Evolutionary conservation across 1,140 invertebrate species (phyloP).

Genomic region (Lasioglossum albipes): DNA sequence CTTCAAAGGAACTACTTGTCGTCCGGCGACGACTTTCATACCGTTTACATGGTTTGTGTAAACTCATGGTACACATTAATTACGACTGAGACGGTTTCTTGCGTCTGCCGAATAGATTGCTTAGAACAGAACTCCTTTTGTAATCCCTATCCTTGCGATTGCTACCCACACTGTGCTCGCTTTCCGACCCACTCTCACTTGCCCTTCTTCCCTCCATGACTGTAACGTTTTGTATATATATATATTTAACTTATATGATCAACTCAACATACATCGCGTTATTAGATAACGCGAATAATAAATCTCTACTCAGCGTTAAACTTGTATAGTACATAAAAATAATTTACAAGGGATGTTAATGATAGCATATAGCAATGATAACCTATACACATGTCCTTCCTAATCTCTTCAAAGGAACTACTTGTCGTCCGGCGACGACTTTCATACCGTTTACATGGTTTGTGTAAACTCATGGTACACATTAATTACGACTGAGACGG

Average conservation of each 20-base stretch:
- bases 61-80: conserved; percentile 20
- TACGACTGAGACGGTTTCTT: conserved; percentile 77
- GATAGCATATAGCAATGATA: conserved; percentile 21
- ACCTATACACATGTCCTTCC: conserved; percentile 7
- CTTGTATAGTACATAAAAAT: conserved; percentile 42
- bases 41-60: conserved; percentile 12
- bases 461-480: conserved; percentile 11
- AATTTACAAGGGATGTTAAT: conserved; percentile 45
- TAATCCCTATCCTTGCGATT: conserved; percentile 77
- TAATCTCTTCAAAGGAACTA: conserved; percentile 22
- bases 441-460: conserved; percentile 5
- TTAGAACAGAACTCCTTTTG: conserved; percentile 78
- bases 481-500: conserved; percentile 71
- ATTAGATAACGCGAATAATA: conserved; percentile 25
- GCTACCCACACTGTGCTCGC: conserved; percentile 74
- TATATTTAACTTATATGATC: background rate
- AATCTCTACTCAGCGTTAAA: conserved; percentile 28
- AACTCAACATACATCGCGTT: conserved; percentile 4
- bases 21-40: background rate
- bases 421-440: background rate
- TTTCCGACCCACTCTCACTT: conserved; percentile 79
- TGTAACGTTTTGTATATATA: conserved; percentile 55
- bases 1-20: conserved; percentile 20
- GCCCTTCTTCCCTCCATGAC: conserved; percentile 73
- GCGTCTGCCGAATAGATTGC: conserved; percentile 78